These are phyloP conservation scores for Druon quercuslanigerum DNA, from an alignment of 1,140 invertebrate species.

Conservation along the genomic window DNA sequence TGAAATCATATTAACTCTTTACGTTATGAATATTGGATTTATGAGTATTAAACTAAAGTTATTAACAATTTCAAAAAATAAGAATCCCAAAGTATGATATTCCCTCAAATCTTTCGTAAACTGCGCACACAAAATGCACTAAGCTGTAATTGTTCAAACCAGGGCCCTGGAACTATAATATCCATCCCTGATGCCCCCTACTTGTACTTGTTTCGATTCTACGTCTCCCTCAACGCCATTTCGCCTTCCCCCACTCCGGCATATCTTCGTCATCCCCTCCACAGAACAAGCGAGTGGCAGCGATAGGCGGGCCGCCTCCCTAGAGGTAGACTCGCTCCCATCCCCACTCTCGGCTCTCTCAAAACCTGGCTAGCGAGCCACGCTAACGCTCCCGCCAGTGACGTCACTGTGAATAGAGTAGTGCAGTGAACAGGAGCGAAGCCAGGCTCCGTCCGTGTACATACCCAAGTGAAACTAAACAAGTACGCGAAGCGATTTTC, in stretches of 20 bases:
- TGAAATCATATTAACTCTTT: too few species aligned
- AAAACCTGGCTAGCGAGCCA: conserved; percentile 67
- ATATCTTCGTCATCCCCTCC: background rate
- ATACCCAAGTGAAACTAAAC: conserved; percentile 49
- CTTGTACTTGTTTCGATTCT: conserved; percentile 65
- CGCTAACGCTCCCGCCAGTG: conserved; percentile 74
- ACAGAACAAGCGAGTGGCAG: conserved; percentile 20
- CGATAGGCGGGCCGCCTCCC: conserved; percentile 32
- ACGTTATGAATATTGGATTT: too few species aligned
- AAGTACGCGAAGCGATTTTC: background rate
- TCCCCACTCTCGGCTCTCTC: conserved; percentile 50
- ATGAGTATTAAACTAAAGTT: too few species aligned
- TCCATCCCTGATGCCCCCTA: conserved; percentile 48
- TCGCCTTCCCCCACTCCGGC: conserved; percentile 6
- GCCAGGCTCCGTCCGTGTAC: conserved; percentile 63
- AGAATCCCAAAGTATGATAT: too few species aligned
- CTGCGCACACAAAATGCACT: too few species aligned
- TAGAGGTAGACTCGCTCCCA: conserved; percentile 65
- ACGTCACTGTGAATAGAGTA: conserved; percentile 77
- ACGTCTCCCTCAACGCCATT: conserved; percentile 40
- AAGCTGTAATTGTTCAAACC: too few species aligned
- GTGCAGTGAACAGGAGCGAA: conserved; percentile 75
- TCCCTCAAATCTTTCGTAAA: too few species aligned
- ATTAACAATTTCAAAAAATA: too few species aligned
- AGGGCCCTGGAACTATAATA: too few species aligned